Percentiles rank a stretch among this genome's conserved stretches.
These are phyloP conservation scores for Aramus guarauna DNA, from an alignment of 2,113 vertebrate species.

Conservation along the genomic window DNA sequence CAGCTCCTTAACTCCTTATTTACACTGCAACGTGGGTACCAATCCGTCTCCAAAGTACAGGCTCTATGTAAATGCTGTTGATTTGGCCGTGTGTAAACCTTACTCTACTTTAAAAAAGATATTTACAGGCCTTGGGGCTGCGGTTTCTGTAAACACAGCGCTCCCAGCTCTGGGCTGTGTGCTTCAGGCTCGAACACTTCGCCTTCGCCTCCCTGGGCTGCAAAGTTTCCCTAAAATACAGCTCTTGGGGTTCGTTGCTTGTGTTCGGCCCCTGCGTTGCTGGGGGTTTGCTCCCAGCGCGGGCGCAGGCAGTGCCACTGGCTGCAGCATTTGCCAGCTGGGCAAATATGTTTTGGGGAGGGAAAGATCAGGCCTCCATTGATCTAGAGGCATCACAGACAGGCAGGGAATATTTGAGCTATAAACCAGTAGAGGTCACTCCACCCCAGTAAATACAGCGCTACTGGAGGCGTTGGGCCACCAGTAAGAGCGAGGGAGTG, in stretches of 20 bases:
- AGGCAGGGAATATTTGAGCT: background rate
- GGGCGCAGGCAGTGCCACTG: background rate
- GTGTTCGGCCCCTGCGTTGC: background rate
- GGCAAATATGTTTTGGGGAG: background rate
- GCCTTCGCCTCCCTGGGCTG: fast-evolving
- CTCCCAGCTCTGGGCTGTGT: background rate
- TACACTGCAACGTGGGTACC: no score
- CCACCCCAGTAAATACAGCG: background rate
- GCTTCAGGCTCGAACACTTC: no score
- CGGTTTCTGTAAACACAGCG: background rate
- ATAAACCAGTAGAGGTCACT: background rate
- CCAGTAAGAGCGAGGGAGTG: background rate
- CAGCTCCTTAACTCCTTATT: background rate
- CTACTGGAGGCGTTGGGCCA: background rate
- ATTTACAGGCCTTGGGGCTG: background rate
- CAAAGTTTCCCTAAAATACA: background rate
- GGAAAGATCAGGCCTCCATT: background rate
- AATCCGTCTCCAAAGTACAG: background rate
- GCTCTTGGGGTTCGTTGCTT: no score
- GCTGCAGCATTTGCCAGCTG: background rate
- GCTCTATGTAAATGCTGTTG: no score
- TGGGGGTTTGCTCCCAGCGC: background rate
- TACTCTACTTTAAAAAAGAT: background rate
- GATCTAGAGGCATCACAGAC: no score
- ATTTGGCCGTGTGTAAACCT: background rate